Evolutionary conservation across 1,140 invertebrate species (phyloP).

Genomic region (Copidosoma floridanum): DNA sequence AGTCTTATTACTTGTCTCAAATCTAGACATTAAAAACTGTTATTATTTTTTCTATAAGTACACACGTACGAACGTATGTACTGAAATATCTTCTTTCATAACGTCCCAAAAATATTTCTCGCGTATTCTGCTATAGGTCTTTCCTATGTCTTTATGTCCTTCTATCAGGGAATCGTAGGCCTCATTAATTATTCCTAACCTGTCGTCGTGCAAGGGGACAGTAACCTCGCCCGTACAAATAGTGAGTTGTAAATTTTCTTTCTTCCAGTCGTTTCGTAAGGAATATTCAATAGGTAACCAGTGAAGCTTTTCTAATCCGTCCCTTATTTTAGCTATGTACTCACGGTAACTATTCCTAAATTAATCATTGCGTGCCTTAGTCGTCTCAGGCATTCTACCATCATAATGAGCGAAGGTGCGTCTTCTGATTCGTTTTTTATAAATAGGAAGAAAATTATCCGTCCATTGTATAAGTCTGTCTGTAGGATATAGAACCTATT

Average conservation of each 20-base stretch:
- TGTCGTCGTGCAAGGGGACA: constrained; percentile 33
- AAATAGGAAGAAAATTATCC: no score
- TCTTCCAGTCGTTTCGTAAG: neutral
- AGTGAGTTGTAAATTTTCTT: neutral
- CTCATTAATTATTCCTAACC: constrained; percentile 40
- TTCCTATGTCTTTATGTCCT: constrained; percentile 40
- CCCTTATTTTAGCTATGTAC: no score
- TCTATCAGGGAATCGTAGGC: constrained; percentile 38
- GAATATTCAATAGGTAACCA: neutral
- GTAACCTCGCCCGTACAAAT: neutral
- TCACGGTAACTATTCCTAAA: no score
- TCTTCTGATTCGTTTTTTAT: neutral
- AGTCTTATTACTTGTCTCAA: no score
- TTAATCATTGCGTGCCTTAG: no score
- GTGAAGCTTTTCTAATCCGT: no score
- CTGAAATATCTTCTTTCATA: constrained; percentile 31
- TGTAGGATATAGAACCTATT: no score
- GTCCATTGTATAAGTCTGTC: no score
- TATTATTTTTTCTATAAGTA: no score
- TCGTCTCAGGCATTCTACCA: no score
- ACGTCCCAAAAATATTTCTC: constrained; percentile 44
- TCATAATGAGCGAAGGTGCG: no score
- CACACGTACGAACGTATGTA: constrained; percentile 34
- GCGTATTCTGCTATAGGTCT: constrained; percentile 43
- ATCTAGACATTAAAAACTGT: no score